These are phyloP conservation scores for Hyposoter didymator DNA, from an alignment of 2,888 invertebrate genomes.

Conservation along the genomic window DNA sequence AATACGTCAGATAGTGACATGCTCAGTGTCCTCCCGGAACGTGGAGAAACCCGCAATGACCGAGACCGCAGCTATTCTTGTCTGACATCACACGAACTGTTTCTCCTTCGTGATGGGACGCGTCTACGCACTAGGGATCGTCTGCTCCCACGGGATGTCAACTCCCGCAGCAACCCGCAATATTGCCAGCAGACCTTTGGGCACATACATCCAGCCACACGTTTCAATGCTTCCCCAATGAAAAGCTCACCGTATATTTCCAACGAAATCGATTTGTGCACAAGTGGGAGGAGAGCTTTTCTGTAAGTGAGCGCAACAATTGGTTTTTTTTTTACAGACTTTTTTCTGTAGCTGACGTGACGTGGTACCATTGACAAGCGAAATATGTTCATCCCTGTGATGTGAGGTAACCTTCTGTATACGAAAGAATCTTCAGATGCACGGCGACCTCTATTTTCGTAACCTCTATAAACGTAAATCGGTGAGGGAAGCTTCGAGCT, in stretches of 20 bases:
- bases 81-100: slow-evolving; percentile 53
- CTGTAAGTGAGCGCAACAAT: slow-evolving; percentile 76
- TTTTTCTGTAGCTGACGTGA: slow-evolving; percentile 76
- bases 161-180: slow-evolving; percentile 32
- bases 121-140: slow-evolving; percentile 16
- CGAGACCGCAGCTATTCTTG: slow-evolving; percentile 60
- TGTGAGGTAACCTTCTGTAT: neutral
- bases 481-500: too few species aligned
- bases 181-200: slow-evolving; percentile 22
- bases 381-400: slow-evolving; percentile 44
- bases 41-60: slow-evolving; percentile 53
- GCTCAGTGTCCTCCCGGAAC: slow-evolving; percentile 20
- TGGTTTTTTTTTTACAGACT: slow-evolving; percentile 80
- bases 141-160: slow-evolving; percentile 29
- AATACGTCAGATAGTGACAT: slow-evolving; percentile 32
- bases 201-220: slow-evolving; percentile 7
- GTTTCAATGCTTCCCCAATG: slow-evolving; percentile 3
- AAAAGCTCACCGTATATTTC: slow-evolving; percentile 23
- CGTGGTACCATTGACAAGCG: slow-evolving; percentile 70
- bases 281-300: slow-evolving; percentile 18
- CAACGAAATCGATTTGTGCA: slow-evolving; percentile 43
- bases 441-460: too few species aligned
- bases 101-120: slow-evolving; percentile 22
- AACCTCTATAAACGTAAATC: too few species aligned
- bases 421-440: too few species aligned